Base-by-base conservation (phyloP, 2,113 vertebrate species). In the Anguilla rostrata region DNA sequence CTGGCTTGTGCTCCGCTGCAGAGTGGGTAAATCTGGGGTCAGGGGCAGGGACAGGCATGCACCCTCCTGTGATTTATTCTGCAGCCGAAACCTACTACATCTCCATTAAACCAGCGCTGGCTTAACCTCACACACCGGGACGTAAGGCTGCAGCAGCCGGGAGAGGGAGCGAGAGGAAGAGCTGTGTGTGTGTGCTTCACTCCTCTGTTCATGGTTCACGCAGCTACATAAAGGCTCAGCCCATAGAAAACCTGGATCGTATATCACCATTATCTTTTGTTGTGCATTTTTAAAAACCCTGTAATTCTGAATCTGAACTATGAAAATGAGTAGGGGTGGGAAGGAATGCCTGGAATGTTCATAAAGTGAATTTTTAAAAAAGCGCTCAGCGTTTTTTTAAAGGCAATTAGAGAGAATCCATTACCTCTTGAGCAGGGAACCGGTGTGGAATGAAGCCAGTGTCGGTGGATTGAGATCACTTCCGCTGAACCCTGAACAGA, bases 401-500 rank as follows among this genome's bases (percentile, higher is more conserved):
- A 82, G 81, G 81, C 43, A 82, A 53, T 82, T 82, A 82, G 20
- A 53, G 20, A n/a, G 26, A 29, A 46, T n/a, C 81, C 26, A 53
- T 82, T 82, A 53, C 26, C 22, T 82, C 40, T 53, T 82, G 81
- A 82, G 40, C 4, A 26, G 81, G 29, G 81, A 82, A 12, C 40
- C n/a, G 81, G 40, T 39, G 26, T 39, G 81, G 81, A 82, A 82
- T 82, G 41, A 53, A 82, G 81, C 81, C 81, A 53, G 81, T 12
- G 20, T 49, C n/a, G 81, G 46, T 46, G 53, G 40, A 82, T n/a
- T 82, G 15, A 49, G 81, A n/a, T 43, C 39, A n/a, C 43, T 43
- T 49, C 40, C 26, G 16, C 15, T 14, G 22, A 82, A 26, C 43
- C 15, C 20, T 22, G 20, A n/a, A 29, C 41, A n/a, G 8, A 49